Conservation (phyloP, 92 coral and sea anemone genomes). For the Phenganax subtilis region DNA sequence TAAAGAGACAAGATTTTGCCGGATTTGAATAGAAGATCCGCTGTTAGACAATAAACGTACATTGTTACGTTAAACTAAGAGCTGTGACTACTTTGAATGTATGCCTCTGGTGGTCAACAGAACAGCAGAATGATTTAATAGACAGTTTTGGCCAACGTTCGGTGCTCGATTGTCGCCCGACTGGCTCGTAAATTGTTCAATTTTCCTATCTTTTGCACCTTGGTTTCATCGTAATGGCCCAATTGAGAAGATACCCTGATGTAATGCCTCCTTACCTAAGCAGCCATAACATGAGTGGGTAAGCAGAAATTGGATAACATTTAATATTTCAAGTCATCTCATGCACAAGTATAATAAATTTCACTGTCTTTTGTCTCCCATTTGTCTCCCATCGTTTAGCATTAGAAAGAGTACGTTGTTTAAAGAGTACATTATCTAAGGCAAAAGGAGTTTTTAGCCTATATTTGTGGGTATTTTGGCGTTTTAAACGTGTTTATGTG, state of each 20-base stretch:
- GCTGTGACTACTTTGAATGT: conserved; percentile 12
- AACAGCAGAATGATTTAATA: conserved; percentile 24
- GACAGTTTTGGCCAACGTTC: conserved; percentile 21
- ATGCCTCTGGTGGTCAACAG: conserved; percentile 16
- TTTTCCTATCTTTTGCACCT: conserved; percentile 1
- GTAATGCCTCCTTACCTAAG: conserved; percentile 17
- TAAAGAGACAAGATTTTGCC: conserved; percentile 20
- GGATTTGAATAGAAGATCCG: conserved; percentile 29
- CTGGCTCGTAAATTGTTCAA: conserved; percentile 8
- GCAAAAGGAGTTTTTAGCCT: neutral
- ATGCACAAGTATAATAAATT: conserved; percentile 23
- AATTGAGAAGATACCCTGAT: conserved; percentile 20
- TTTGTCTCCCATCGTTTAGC: conserved; percentile 8
- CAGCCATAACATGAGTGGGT: conserved; percentile 28
- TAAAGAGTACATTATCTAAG: neutral
- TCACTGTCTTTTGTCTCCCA: neutral
- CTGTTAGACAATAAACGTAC: conserved; percentile 19
- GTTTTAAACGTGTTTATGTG: neutral
- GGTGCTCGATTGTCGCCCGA: conserved; percentile 11
- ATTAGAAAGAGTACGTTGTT: conserved; percentile 1
- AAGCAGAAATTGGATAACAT: conserved; percentile 9
- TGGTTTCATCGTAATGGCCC: conserved; percentile 8
- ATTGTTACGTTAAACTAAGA: conserved; percentile 11
- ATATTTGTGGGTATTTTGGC: neutral
- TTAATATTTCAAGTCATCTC: neutral